Base-by-base conservation (phyloP, 2,797 vertebrate species). In the Dendrocincla tyrannina region DNA sequence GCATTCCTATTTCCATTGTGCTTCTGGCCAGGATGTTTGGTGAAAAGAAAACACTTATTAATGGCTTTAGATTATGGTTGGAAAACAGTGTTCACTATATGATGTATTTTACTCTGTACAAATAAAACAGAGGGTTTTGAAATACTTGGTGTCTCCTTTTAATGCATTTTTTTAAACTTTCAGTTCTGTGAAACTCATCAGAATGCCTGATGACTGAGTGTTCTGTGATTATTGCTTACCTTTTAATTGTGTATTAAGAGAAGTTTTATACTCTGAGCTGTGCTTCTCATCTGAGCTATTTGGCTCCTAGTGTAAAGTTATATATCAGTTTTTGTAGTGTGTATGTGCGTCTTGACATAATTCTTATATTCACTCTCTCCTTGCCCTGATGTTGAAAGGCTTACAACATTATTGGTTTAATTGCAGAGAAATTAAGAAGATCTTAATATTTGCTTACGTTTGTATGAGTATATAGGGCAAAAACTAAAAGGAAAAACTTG, bases 51-150 rank as follows among this genome's bases (percentile, higher is more conserved):
- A 92, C 91, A 68, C 82, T 75, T 94, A 47, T 46, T 93, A 95
- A 96, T 96, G 97, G 94, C 91, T 95, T 95, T 97, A 97, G 98
- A 97, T 97, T 81, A 87, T 96, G 84, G 79, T 37, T 88, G 97
- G 95, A 96, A 97, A 96, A 96, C 95, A 89, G 94, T 97, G 95
- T 93, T 98, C 97, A 58, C 97, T 98, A 91, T 98, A 98, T 98
- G 95, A 97, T 99, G 98, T 99, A 96, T 96, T 97, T 97, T 97
- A 97, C 96, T 98, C 98, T 98, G 95, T 97, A 96, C 95, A 97
- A 98, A 98, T 98, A 98, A 98, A 98, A 88, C 96, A 96, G 91
- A 97, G 95, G 85, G 98, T 98, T 98, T 98, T 97, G 98, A 98
- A 97, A 96, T 97, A 85, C 52, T 81, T 66, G 16, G 42, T 88